A percentile compares a stretch with the other conserved stretches of the same genome.
phyloP scores from a whole-genome alignment of 2,797 vertebrate species.

The Pangasius krempfi region DNA sequence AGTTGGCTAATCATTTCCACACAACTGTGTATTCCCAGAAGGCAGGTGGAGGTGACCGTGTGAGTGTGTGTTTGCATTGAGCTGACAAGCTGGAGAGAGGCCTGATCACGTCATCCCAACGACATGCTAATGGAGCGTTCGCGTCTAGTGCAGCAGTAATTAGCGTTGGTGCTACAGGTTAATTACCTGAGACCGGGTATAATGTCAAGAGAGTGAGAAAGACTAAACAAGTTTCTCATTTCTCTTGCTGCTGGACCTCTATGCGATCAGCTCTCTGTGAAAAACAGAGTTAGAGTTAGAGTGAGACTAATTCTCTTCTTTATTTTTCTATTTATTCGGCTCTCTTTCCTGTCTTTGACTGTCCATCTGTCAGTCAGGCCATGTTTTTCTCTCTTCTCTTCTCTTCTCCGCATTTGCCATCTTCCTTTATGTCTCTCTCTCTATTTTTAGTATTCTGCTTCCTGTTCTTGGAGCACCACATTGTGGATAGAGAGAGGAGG shows the following conservation, averaged over 20 bases:
- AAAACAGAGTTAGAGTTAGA: constrained; percentile 3
- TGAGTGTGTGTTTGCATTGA: constrained; percentile 35
- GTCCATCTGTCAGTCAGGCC: constrained; percentile 40
- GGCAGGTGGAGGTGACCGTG: background rate
- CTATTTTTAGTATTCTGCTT: constrained; percentile 82
- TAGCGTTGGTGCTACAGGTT: constrained; percentile 59
- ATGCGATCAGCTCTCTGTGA: background rate
- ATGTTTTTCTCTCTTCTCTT: constrained; percentile 44
- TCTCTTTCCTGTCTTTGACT: constrained; percentile 20
- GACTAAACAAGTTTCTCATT: constrained; percentile 42
- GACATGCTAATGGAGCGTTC: constrained; percentile 62
- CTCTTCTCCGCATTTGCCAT: constrained; percentile 34
- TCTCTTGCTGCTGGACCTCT: background rate
- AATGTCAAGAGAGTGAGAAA: constrained; percentile 37
- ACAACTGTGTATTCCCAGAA: constrained; percentile 4
- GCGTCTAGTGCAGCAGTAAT: constrained; percentile 63
- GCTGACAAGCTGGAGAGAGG: constrained; percentile 27
- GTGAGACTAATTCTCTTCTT: background rate
- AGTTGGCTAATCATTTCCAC: background rate
- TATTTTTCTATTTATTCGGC: background rate
- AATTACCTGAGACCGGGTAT: constrained; percentile 32
- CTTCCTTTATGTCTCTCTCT: constrained; percentile 61
- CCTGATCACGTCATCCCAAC: constrained; percentile 10
- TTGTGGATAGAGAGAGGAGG: constrained; percentile 56
- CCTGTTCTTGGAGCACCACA: constrained; percentile 79